Evolutionary conservation across 1,140 invertebrate genomes (phyloP).

Genomic region (Metopolophium dirhodum): DNA sequence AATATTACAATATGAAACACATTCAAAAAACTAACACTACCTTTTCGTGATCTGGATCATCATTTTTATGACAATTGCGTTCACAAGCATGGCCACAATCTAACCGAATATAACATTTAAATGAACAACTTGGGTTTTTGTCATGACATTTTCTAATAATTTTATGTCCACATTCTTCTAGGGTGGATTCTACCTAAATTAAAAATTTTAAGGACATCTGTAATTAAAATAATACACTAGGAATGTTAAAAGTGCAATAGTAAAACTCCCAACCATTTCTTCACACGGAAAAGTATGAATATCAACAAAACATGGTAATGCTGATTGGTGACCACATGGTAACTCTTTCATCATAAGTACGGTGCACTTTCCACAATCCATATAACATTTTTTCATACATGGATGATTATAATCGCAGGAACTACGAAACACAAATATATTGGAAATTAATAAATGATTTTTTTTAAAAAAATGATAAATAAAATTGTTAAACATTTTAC

Average conservation of each 20-base stretch:
- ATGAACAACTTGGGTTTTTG: conserved; percentile 12
- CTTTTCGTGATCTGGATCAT: conserved; percentile 59
- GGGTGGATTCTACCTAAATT: conserved; percentile 27
- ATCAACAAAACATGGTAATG: conserved; percentile 63
- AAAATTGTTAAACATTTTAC: background rate
- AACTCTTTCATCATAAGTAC: conserved; percentile 63
- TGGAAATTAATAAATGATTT: background rate
- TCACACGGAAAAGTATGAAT: conserved; percentile 62
- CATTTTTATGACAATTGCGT: conserved; percentile 58
- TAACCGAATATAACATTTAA: conserved; percentile 56
- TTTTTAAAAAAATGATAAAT: background rate
- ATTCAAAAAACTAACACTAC: conserved; percentile 1
- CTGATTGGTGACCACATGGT: conserved; percentile 64
- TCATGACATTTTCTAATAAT: conserved; percentile 56
- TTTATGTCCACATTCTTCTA: conserved; percentile 65
- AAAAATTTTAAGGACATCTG: background rate
- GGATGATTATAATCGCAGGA: conserved; percentile 65
- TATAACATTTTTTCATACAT: conserved; percentile 65
- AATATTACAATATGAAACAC: background rate
- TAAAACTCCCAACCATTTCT: conserved; percentile 60
- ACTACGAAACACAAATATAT: background rate
- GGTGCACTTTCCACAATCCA: conserved; percentile 65
- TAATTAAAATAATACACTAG: background rate
- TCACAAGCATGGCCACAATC: conserved; percentile 60
- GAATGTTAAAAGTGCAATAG: background rate